Evolutionary conservation across 2,888 invertebrate genomes (phyloP).

Genomic region (Tenthredo distinguenda): DNA sequence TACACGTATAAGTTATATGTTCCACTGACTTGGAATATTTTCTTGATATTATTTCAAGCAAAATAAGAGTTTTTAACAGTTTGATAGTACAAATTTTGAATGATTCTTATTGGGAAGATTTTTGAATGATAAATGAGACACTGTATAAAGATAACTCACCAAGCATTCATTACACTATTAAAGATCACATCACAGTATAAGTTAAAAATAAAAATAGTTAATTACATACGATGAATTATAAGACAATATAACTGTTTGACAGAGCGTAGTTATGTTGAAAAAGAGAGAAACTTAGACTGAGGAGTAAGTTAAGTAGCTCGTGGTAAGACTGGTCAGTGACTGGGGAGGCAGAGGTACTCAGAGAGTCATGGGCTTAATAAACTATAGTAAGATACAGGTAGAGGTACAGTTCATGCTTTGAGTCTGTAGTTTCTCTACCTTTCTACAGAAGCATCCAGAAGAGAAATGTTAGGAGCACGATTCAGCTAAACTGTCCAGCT

Average conservation of each 20-base stretch:
- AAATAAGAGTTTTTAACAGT: neutral
- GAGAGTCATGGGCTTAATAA: constrained; percentile 49
- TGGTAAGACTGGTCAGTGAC: constrained; percentile 73
- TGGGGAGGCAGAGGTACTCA: constrained; percentile 68
- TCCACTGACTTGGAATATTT: neutral
- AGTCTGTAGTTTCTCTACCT: constrained; percentile 57
- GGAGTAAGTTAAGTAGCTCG: constrained; percentile 59
- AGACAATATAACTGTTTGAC: constrained; percentile 14
- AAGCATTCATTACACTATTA: neutral
- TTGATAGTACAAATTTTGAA: neutral
- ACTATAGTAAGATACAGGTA: constrained; percentile 36
- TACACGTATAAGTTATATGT: neutral
- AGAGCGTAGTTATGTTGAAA: constrained; percentile 15
- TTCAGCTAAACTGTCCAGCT: constrained; percentile 46
- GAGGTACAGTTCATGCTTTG: constrained; percentile 34
- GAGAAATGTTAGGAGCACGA: constrained; percentile 58
- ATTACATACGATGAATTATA: neutral
- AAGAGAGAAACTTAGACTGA: constrained; percentile 31
- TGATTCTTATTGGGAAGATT: neutral
- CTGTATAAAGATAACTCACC: constrained; percentile 26
- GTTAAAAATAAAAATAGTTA: neutral
- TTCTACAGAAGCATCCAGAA: constrained; percentile 63
- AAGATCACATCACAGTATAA: constrained; percentile 21
- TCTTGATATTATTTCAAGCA: neutral
- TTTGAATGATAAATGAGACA: neutral